phyloP scores from a whole-genome alignment of 2,888 invertebrate genomes.

The Coecobrya sp. region DNA sequence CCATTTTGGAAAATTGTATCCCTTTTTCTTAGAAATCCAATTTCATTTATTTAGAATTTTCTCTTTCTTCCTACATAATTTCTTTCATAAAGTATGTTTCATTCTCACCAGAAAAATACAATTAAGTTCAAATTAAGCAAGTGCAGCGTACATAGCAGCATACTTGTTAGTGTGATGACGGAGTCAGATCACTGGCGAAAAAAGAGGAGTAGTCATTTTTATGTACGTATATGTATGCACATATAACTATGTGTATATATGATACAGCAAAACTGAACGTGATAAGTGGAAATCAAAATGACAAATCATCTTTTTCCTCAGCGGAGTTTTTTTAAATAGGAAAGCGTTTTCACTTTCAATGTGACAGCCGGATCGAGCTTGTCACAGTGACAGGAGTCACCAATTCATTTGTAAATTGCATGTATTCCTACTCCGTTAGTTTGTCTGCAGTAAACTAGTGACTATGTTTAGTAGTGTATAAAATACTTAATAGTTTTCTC shows the following conservation, averaged over 20 bases:
- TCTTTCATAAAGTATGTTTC: not conserved
- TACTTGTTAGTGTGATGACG: not conserved
- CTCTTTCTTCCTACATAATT: not conserved
- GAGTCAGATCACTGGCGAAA: not conserved
- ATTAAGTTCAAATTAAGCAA: not conserved
- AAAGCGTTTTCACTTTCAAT: not conserved
- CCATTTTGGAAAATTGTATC: too few relatives aligned
- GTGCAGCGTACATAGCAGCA: not conserved
- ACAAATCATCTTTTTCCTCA: constrained; percentile 62
- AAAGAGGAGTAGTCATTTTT: not conserved
- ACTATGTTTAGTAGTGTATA: not conserved
- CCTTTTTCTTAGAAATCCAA: not conserved
- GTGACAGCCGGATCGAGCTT: constrained; percentile 36
- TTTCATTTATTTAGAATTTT: constrained; percentile 20
- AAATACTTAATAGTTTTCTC: constrained; percentile 50
- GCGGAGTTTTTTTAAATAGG: not conserved
- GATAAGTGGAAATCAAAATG: constrained; percentile 51
- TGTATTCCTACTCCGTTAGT: not conserved
- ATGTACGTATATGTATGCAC: too few relatives aligned
- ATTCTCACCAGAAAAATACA: not conserved
- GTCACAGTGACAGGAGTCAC: constrained; percentile 41
- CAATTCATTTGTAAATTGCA: constrained; percentile 50
- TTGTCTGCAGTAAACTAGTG: not conserved
- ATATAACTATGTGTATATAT: not conserved
- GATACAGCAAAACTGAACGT: not conserved